phyloP scores from a whole-genome alignment of 1,140 invertebrate genomes.

The Campodea augens region DNA sequence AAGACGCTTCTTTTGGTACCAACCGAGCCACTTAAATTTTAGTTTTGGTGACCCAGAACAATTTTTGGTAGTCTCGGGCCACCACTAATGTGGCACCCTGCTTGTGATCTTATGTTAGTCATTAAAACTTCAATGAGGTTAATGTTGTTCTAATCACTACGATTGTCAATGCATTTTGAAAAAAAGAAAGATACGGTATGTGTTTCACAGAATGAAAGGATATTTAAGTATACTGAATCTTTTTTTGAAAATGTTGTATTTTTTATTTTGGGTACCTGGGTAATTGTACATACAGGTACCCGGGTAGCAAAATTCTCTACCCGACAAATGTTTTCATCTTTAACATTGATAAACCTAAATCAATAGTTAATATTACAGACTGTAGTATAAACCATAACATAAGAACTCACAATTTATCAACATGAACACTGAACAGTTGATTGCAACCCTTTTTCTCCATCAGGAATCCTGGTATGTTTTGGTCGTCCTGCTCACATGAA shows the following conservation, averaged over 20 bases:
- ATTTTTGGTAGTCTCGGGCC: too few relatives aligned
- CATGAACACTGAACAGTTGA: neutral
- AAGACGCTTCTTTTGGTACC: too few relatives aligned
- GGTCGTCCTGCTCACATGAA: conserved; percentile 53
- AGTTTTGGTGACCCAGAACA: too few relatives aligned
- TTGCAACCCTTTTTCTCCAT: neutral
- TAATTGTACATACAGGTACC: too few relatives aligned
- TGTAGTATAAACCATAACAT: neutral
- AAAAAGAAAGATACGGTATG: neutral
- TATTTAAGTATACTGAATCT: neutral
- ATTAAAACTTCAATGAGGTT: too few relatives aligned
- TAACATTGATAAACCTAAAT: neutral
- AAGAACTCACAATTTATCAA: neutral
- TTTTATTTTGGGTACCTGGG: too few relatives aligned
- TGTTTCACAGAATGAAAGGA: neutral
- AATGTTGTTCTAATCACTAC: too few relatives aligned
- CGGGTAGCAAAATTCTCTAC: too few relatives aligned
- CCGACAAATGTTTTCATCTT: neutral
- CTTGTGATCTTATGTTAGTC: neutral
- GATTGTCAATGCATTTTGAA: neutral
- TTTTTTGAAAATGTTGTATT: too few relatives aligned
- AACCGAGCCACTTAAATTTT: too few relatives aligned
- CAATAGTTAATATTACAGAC: neutral
- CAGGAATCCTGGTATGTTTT: conserved; percentile 61
- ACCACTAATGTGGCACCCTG: too few relatives aligned